Percentiles rank a stretch among this genome's conserved stretches.
These are phyloP conservation scores for Patiria pectinifera DNA, from an alignment of 53 echinoderm and acorn worm species.

Conservation along the genomic window DNA sequence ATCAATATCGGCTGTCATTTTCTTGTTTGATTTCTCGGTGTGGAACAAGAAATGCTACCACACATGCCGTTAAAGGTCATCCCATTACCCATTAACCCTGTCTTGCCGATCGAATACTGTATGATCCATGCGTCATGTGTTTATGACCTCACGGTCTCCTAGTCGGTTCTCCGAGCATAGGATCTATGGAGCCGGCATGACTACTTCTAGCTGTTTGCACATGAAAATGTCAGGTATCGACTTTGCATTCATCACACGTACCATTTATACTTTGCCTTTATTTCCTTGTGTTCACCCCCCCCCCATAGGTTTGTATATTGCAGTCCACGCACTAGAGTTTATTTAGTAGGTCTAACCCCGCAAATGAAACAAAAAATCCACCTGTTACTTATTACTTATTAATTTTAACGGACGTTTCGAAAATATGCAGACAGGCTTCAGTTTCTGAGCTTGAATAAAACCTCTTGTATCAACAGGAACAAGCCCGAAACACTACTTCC, in stretches of 20 bases:
- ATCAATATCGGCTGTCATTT: background rate
- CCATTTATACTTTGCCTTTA: background rate
- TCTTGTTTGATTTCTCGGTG: background rate
- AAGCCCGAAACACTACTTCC: too few relatives aligned
- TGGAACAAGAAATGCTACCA: background rate
- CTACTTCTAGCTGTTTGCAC: slow-evolving; percentile 4
- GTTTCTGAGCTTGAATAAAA: too few relatives aligned
- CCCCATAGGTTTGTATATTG: too few relatives aligned
- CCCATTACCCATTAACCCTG: background rate
- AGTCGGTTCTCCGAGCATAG: background rate
- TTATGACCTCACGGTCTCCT: background rate
- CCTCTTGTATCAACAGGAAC: too few relatives aligned
- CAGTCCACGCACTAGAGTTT: too few relatives aligned
- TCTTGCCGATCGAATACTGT: background rate
- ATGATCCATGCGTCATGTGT: background rate
- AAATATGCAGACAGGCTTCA: too few relatives aligned
- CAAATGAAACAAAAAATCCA: too few relatives aligned
- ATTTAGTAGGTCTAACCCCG: too few relatives aligned
- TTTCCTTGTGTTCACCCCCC: background rate
- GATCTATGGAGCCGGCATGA: background rate
- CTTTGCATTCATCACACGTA: background rate
- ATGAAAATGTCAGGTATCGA: slow-evolving; percentile 5
- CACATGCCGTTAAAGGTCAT: background rate
- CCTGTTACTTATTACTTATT: too few relatives aligned
- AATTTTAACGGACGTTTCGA: too few relatives aligned